Conservation (phyloP, 2,113 vertebrate species). For the Lampris megalopsis region DNA sequence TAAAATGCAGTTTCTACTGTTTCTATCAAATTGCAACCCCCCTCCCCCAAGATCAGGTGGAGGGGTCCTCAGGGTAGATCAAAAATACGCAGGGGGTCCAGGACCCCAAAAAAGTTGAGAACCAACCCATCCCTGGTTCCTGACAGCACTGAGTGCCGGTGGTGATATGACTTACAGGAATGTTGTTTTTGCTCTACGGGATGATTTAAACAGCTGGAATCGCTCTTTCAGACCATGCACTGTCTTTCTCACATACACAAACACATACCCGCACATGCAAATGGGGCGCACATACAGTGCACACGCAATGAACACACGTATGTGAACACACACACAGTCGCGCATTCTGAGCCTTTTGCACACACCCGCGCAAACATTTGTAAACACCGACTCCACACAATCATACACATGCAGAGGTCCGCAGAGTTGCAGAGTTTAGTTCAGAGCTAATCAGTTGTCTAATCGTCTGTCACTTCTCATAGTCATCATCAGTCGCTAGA, state of each 20-base stretch:
- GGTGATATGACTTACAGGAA: constrained; percentile 4
- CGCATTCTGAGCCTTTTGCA: constrained; percentile 8
- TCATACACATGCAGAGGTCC: constrained; percentile 21
- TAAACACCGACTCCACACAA: constrained; percentile 14
- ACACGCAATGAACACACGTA: constrained; percentile 23
- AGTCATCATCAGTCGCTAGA: constrained; percentile 46
- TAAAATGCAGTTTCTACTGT: too few relatives aligned
- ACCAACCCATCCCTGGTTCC: background rate
- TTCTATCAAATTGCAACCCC: too few relatives aligned
- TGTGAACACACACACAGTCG: constrained; percentile 45
- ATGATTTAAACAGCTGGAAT: constrained; percentile 24
- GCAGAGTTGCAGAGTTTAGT: constrained; percentile 27
- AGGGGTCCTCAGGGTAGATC: too few relatives aligned
- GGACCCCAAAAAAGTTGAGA: too few relatives aligned
- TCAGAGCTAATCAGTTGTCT: constrained; percentile 66
- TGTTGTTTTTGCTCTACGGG: constrained; percentile 24
- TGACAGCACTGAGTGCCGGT: background rate
- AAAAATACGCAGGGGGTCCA: too few relatives aligned
- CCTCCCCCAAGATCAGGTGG: too few relatives aligned
- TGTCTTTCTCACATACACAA: background rate
- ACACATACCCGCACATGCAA: too few relatives aligned
- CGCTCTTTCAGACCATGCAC: constrained; percentile 29
- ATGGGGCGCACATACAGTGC: too few relatives aligned
- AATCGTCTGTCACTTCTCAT: constrained; percentile 65
- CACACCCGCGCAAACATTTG: constrained; percentile 9